A percentile compares a stretch with the other conserved stretches of the same genome.
Evolutionary conservation across 2,113 vertebrate genomes (phyloP).

Genomic region (Rhabdomys dilectus): DNA sequence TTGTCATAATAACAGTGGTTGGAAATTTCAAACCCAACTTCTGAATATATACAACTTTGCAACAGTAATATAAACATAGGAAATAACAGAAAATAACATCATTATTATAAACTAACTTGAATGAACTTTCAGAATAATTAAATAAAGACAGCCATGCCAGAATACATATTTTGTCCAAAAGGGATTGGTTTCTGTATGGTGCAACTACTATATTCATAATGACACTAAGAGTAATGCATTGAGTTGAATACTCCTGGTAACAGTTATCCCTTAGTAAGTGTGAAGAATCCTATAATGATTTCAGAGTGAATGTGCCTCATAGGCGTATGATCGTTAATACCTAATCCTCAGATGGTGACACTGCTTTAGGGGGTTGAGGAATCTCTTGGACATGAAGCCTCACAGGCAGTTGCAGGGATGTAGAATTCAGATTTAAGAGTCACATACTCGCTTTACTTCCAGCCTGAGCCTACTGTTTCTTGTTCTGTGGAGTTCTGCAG

Average conservation of each 20-base stretch:
- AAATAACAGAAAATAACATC: too few species aligned
- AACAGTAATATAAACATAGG: constrained; percentile 9
- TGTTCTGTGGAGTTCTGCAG: not conserved
- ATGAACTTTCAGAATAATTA: not conserved
- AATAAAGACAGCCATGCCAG: not conserved
- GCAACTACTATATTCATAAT: not conserved
- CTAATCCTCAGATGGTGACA: not conserved
- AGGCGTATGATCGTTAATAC: not conserved
- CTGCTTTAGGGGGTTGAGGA: not conserved
- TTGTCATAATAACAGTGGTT: not conserved
- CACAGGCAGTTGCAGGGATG: not conserved
- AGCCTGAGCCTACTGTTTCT: not conserved
- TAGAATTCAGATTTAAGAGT: not conserved
- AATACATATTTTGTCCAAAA: not conserved
- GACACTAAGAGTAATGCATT: not conserved
- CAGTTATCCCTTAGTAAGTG: not conserved
- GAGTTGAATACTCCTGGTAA: not conserved
- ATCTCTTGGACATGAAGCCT: not conserved
- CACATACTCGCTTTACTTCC: not conserved
- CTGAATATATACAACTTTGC: not conserved
- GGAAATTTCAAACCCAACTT: not conserved
- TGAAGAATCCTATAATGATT: not conserved
- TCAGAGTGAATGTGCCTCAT: not conserved
- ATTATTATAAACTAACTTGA: constrained; percentile 25
- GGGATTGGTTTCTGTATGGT: not conserved